Base-by-base conservation (phyloP, 1,140 invertebrate genomes). In the Orchesella cincta region DNA sequence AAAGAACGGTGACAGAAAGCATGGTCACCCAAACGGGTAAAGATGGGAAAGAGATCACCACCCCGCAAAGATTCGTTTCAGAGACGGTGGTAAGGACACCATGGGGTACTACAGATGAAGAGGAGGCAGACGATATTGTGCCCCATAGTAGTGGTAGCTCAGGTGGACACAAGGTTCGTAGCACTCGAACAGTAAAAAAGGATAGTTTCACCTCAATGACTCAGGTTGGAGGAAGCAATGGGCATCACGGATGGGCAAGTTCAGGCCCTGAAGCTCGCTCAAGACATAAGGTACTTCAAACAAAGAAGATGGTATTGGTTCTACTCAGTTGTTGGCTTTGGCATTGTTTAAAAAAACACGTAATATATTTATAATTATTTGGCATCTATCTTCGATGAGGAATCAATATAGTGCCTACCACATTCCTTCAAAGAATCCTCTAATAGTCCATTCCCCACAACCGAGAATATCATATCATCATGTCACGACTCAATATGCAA, bases 1-100 rank as follows among this genome's bases (percentile, higher is more conserved):
- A 95, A 84, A 90, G 92, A 78, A 89, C 90, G 78, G 88, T 90
- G 23, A 87, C 90, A 23, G 91, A 94, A 79, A 91, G 93, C 83
- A 84, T 93, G 82, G 87, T 89, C 77, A 83, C 80, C 16, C 79
- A 84, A 76, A 73, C 81, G 62, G 46, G 82, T 74, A 74, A 83
- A 73, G 81, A 81, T 62, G 83, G 81, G 67, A 81, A 82, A 77
- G 73, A 82, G 51, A 36, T 72, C 5, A 57, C 72, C 0, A 71
- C 57, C 23, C 78, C 76, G 1, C 76, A 76, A 34, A 52, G 79
- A 12, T 79, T 76, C 73, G 78, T 79, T 0, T 76, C 80, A 1
- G 78, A 79, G 67, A 80, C 77, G 73, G 81, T 83, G 12, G 79
- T 83, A 1, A 80, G 80, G 26, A 83, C 82, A 16, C 82, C 82